A percentile compares a stretch with the other conserved stretches of the same genome.
phyloP scores from a whole-genome alignment of 2,113 vertebrate species.

The Mystacornis crossleyi region DNA sequence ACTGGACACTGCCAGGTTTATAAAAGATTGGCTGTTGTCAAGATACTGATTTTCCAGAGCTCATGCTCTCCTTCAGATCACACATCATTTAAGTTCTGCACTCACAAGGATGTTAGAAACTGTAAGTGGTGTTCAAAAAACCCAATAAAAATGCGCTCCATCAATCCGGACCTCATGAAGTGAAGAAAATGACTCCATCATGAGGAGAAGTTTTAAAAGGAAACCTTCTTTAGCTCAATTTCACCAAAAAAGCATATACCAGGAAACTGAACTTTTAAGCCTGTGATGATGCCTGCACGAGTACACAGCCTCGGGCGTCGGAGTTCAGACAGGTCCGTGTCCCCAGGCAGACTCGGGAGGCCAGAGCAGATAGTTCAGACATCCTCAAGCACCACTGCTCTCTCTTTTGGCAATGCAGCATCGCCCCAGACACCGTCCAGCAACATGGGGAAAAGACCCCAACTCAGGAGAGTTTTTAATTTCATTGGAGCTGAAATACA shows the following conservation, averaged over 20 bases:
- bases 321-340: not conserved
- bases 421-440: not conserved
- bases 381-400: not conserved
- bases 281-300: rapidly evolving
- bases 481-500: not conserved
- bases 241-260: not conserved
- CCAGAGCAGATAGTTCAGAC: not conserved
- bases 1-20: not conserved
- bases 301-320: not conserved
- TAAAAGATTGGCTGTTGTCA: not conserved
- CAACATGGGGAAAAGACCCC: not conserved
- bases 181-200: not conserved
- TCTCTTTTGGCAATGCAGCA: not conserved
- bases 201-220: not conserved
- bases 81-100: not conserved
- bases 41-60: not conserved
- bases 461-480: not conserved
- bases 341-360: not conserved
- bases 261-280: not conserved
- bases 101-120: not conserved
- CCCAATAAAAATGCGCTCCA: not conserved
- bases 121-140: not conserved
- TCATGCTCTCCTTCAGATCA: not conserved
- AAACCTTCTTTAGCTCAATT: not conserved
- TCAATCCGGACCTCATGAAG: not conserved